Conservation (phyloP, 2,113 vertebrate genomes). For the Chaetodon trifascialis region DNA sequence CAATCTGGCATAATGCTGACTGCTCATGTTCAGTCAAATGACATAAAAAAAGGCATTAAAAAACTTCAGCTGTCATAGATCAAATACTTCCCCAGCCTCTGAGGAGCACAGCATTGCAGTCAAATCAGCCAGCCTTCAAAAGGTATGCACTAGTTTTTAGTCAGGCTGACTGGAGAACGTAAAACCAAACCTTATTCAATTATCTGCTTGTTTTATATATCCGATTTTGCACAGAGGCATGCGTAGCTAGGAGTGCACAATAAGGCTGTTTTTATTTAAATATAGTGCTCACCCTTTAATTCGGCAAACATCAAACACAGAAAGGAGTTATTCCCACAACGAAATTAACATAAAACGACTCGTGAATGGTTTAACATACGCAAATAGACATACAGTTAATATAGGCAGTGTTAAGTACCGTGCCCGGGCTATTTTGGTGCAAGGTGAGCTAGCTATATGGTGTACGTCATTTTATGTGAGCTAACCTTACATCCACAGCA, state of each 20-base stretch:
- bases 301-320: not conserved
- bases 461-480: not conserved
- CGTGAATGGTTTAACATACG: not conserved
- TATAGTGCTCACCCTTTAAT: not conserved
- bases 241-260: not conserved
- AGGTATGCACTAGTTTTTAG: too few relatives aligned
- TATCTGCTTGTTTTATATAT: not conserved
- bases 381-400: not conserved
- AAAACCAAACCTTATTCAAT: not conserved
- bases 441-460: not conserved
- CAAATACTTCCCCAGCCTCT: not conserved
- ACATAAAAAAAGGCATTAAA: not conserved
- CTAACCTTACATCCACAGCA: not conserved
- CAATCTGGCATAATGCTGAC: not conserved
- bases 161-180: not conserved
- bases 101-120: not conserved
- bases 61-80: too few relatives aligned
- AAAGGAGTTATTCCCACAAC: not conserved
- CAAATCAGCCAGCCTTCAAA: not conserved
- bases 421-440: not conserved
- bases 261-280: not conserved
- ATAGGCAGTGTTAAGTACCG: not conserved
- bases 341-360: not conserved
- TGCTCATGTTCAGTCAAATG: not conserved
- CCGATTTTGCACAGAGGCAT: fast-evolving